phyloP scores from a whole-genome alignment of 2,888 invertebrate species.

The Brachyopa scutellaris region DNA sequence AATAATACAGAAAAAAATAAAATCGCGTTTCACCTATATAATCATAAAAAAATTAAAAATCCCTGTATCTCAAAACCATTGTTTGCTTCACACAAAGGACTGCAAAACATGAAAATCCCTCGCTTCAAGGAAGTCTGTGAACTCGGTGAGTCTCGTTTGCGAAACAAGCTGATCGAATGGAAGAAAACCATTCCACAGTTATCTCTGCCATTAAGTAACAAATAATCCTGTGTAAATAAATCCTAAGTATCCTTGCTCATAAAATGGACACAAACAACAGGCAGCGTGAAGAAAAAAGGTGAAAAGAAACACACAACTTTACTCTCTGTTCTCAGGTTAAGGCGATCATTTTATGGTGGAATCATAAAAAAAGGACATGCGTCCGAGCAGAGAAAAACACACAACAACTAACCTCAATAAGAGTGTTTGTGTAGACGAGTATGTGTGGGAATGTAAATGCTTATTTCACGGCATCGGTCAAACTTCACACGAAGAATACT shows the following conservation, averaged over 20 bases:
- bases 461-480: constrained; percentile 28
- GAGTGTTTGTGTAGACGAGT: too few relatives aligned
- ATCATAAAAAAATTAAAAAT: constrained; percentile 36
- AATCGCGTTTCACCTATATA: neutral
- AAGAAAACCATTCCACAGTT: neutral
- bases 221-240: constrained; percentile 65
- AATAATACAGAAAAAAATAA: neutral
- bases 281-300: constrained; percentile 1
- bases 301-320: constrained; percentile 6
- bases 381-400: constrained; percentile 53
- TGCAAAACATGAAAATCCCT: neutral
- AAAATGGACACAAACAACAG: constrained; percentile 38
- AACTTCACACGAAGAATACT: neutral
- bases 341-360: constrained; percentile 47
- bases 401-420: constrained; percentile 61
- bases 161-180: neutral
- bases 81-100: neutral
- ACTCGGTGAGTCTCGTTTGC: too few relatives aligned
- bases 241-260: constrained; percentile 45
- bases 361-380: constrained; percentile 56
- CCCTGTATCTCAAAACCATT: constrained; percentile 5
- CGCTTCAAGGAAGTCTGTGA: constrained; percentile 11
- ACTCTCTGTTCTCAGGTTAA: neutral
- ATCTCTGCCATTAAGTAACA: constrained; percentile 51
- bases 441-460: too few relatives aligned